Percentiles rank a stretch among this genome's conserved stretches.
Conservation (phyloP, 64 coral and sea anemone genomes). For the Actinia equina region DNA sequence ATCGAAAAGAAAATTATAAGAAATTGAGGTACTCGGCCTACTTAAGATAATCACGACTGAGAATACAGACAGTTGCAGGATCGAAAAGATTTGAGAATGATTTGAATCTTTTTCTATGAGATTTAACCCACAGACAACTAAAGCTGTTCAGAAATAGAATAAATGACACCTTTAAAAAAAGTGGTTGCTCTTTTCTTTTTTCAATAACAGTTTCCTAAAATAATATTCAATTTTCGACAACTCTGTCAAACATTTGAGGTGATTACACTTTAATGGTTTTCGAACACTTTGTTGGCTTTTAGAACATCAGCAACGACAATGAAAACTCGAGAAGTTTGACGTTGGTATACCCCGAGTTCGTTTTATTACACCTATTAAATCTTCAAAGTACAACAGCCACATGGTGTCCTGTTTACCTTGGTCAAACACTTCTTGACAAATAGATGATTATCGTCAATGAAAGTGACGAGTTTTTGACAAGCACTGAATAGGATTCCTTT, state of each 20-base stretch:
- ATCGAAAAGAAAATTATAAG: too few relatives aligned
- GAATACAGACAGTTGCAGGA: too few relatives aligned
- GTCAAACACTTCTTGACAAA: slow-evolving; percentile 4
- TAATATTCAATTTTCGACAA: background rate
- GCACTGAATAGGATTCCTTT: slow-evolving; percentile 5
- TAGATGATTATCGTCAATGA: background rate
- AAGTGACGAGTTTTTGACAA: slow-evolving; percentile 10
- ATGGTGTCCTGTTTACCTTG: background rate
- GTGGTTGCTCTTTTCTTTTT: background rate
- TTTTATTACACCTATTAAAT: background rate
- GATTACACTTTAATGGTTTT: background rate
- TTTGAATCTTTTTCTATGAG: too few relatives aligned
- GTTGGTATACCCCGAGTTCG: background rate
- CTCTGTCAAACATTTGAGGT: background rate
- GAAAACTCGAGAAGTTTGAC: background rate
- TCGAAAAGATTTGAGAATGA: too few relatives aligned
- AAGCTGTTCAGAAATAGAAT: background rate
- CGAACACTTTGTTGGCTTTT: background rate
- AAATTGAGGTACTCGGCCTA: too few relatives aligned
- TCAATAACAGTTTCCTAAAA: background rate
- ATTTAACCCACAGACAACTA: background rate
- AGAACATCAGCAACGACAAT: background rate
- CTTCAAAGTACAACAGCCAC: slow-evolving; percentile 2
- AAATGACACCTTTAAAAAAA: background rate
- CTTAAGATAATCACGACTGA: too few relatives aligned